Conservation (phyloP, 2,113 vertebrate genomes). For the Mobula hypostoma region DNA sequence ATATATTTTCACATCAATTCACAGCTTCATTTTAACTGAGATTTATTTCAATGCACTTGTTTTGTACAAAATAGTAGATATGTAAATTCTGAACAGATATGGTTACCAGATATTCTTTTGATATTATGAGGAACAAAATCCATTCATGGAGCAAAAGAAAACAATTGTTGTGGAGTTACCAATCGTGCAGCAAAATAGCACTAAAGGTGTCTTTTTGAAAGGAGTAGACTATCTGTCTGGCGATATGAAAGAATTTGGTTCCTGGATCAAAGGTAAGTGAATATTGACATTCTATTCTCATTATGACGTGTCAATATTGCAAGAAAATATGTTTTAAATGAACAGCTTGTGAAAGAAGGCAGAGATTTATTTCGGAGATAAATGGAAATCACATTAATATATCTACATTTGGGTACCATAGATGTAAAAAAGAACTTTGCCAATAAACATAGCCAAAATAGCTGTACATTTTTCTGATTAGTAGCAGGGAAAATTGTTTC, state of each 20-base stretch:
- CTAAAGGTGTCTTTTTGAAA: constrained; percentile 39
- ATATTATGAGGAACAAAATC: background rate
- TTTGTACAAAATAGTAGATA: background rate
- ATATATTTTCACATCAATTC: no score
- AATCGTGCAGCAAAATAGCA: background rate
- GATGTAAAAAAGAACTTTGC: background rate
- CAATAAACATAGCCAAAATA: background rate
- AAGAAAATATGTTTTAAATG: background rate
- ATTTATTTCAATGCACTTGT: background rate
- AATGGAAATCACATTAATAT: background rate
- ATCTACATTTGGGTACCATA: background rate
- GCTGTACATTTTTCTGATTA: background rate
- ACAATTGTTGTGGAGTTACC: background rate
- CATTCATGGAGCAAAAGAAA: constrained; percentile 28
- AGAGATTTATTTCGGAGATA: background rate
- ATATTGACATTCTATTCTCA: background rate
- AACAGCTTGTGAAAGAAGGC: background rate
- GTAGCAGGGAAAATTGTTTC: background rate
- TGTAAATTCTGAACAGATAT: no score
- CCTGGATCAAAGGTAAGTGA: constrained; percentile 49
- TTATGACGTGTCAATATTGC: background rate
- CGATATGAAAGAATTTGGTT: constrained; percentile 47
- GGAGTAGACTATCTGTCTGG: constrained; percentile 47
- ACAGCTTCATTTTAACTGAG: background rate
- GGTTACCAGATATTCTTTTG: background rate